These are phyloP conservation scores for Ochropacha duplaris DNA, from an alignment of 2,888 invertebrate genomes.

Conservation along the genomic window DNA sequence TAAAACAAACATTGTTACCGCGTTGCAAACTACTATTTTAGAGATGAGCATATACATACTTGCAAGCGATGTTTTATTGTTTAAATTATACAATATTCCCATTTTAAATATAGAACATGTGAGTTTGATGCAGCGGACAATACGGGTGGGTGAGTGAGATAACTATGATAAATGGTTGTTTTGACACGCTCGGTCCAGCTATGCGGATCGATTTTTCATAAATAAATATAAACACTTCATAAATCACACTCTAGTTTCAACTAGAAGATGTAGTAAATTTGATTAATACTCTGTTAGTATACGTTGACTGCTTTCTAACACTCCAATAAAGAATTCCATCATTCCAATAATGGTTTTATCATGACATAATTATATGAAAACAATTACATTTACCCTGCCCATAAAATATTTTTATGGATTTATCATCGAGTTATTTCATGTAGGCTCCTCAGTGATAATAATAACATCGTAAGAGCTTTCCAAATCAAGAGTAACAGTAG, in stretches of 20 bases:
- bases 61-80: constrained; percentile 19
- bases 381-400: too few species aligned
- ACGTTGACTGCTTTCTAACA: neutral
- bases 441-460: constrained; percentile 15
- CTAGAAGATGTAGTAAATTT: constrained; percentile 25
- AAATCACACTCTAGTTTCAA: constrained; percentile 34
- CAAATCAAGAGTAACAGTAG: constrained; percentile 60
- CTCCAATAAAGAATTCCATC: neutral
- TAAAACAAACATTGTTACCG: neutral
- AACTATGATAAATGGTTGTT: constrained; percentile 70
- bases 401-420: constrained; percentile 11
- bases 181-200: constrained; percentile 55
- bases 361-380: too few species aligned
- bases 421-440: constrained; percentile 17
- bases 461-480: constrained; percentile 42
- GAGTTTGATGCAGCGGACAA: constrained; percentile 45
- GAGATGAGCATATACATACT: neutral
- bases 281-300: constrained; percentile 26
- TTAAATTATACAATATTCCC: constrained; percentile 20
- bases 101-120: constrained; percentile 21
- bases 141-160: constrained; percentile 59
- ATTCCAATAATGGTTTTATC: too few species aligned
- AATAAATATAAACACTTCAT: constrained; percentile 59
- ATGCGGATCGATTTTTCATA: constrained; percentile 58
- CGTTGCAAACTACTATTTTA: neutral